phyloP scores from a whole-genome alignment of 2,797 vertebrate genomes.

The Acomys russatus region DNA sequence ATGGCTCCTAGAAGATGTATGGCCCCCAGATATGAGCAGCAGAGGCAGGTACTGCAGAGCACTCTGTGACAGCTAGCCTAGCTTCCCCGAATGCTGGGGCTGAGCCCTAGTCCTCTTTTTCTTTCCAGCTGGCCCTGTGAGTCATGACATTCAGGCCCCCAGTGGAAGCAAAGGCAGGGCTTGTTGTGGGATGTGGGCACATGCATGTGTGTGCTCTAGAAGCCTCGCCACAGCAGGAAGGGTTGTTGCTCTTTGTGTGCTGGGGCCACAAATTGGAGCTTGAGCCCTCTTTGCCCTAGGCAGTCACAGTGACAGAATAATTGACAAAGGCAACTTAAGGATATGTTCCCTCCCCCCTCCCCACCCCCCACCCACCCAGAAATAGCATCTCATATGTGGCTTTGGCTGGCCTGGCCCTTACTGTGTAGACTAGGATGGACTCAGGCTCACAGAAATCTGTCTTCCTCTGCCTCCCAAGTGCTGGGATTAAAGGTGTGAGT shows the following conservation, averaged over 20 bases:
- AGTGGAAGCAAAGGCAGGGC: background rate
- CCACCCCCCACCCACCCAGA: too few species aligned
- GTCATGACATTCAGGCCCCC: background rate
- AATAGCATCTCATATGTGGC: background rate
- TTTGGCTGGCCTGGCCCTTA: background rate
- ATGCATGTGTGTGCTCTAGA: rapidly evolving
- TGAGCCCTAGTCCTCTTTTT: background rate
- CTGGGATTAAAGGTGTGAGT: background rate
- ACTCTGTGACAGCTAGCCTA: background rate
- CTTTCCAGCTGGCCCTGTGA: background rate
- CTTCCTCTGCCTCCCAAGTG: background rate
- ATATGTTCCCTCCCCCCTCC: too few species aligned
- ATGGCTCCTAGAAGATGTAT: background rate
- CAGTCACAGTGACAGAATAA: background rate
- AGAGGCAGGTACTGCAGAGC: background rate
- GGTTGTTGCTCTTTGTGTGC: background rate
- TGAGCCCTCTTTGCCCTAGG: background rate
- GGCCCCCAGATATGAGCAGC: background rate
- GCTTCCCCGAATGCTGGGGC: background rate
- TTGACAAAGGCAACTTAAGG: background rate
- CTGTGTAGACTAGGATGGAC: background rate
- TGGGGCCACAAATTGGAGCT: background rate
- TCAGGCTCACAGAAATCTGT: background rate
- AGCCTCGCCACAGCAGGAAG: background rate
- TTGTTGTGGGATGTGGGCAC: background rate